Percentiles rank a stretch among this genome's conserved stretches.
phyloP scores from a whole-genome alignment of 2,888 invertebrate genomes.

The Drosophila imparisetae region DNA sequence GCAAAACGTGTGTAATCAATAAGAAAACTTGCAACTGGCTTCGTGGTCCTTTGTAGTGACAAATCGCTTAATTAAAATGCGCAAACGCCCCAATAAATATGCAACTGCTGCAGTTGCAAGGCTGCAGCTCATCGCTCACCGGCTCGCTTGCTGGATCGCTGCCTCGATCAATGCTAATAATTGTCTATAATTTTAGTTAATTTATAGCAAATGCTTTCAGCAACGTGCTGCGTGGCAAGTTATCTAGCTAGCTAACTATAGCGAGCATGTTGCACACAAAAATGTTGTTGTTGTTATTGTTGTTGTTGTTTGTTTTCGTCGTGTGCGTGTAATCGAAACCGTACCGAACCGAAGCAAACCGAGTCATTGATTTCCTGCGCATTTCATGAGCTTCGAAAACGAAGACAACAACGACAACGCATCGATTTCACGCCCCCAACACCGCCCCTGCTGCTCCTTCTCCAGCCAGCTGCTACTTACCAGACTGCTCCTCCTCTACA shows the following conservation, averaged over 20 bases:
- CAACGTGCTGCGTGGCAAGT: conserved; percentile 62
- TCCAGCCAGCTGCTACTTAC: conserved; percentile 13
- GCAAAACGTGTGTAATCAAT: conserved; percentile 52
- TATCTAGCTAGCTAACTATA: conserved; percentile 25
- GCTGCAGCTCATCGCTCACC: conserved; percentile 53
- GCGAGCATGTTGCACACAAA: conserved; percentile 65
- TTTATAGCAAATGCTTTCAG: conserved; percentile 81
- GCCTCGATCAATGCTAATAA: conserved; percentile 70
- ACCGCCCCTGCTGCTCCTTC: conserved; percentile 2
- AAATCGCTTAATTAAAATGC: conserved; percentile 79
- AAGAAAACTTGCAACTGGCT: conserved; percentile 39
- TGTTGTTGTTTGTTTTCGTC: conserved; percentile 19
- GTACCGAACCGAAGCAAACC: conserved; percentile 69
- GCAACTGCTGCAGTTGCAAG: conserved; percentile 55
- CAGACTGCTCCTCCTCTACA: conserved; percentile 10
- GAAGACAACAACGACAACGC: conserved; percentile 59
- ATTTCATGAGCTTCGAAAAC: conserved; percentile 75
- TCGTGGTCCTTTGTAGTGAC: conserved; percentile 59
- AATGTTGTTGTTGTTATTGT: conserved; percentile 32
- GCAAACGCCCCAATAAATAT: conserved; percentile 79
- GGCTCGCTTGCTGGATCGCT: conserved; percentile 7
- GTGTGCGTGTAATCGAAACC: conserved; percentile 82
- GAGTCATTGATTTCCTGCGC: conserved; percentile 83
- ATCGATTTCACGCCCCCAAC: conserved; percentile 73
- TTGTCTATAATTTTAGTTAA: conserved; percentile 79